Evolutionary conservation across 2,888 invertebrate genomes (phyloP), one percentile per base, ranked within the genome.

Genomic region (Ormyrus labotus): DNA sequence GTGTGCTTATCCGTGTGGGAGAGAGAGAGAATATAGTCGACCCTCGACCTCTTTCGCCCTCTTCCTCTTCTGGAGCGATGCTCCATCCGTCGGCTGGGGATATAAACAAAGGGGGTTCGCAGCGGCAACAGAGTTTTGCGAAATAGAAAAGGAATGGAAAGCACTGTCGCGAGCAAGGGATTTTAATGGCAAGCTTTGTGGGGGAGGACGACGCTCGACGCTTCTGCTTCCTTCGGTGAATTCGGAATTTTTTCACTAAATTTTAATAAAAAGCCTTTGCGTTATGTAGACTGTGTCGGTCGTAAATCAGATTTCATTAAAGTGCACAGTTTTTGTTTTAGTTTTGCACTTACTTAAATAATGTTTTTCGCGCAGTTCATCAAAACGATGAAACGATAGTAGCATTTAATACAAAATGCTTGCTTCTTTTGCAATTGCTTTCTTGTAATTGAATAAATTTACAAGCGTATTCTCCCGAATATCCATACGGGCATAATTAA

Each of bases 1-100:
- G 58, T 10, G 19, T 34, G 19, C 48, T 6, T 47, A 10, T 55
- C 83, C 86, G 86, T 88, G 87, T 89, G 34, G 34, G 34, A 34
- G 34, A 34, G 34, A 34, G 34, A 34, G 34, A 34, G 78, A 73
- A 50, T 57, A 63, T 34, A 34, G 34, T 72, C 73, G 68, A 73
- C 69, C 74, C 79, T 74, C 74, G 55, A 63, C 68, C 74, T 81
- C 75, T 81, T 78, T 73, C 55, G 47, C 55, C 51, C 77, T 65
- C 61, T 61, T 6, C 13, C 6, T 8, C 34, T 61, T 34, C 34
- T 13, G 8, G 8, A 9, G 34, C 6, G 7, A 6, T 13, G 11
- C 13, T 19, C 50, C 45, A 68, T 73, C 63, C 69, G 58, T 53
- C 51, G 71, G 70, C 47, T 45, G 19, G 48, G 60, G 65, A 48